Conservation (phyloP, 2,888 invertebrate species). For the Nysson spinosus region DNA sequence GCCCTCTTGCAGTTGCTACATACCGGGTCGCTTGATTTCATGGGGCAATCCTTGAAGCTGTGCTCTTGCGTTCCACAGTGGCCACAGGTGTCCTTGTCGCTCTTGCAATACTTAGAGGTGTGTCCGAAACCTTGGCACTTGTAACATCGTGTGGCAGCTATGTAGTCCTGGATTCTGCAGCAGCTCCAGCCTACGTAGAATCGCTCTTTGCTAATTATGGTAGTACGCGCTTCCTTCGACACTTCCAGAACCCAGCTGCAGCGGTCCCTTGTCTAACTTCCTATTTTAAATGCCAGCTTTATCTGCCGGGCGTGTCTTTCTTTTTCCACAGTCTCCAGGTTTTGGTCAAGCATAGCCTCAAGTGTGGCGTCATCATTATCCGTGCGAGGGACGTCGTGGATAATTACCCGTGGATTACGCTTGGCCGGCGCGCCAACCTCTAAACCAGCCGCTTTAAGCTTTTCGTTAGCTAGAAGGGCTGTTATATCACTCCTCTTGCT, state of each 20-base stretch:
- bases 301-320: not conserved
- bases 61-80: not conserved
- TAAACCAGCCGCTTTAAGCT: not conserved
- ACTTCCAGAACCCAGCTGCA: too few relatives aligned
- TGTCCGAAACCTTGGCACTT: not conserved
- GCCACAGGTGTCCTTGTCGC: not conserved
- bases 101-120: not conserved
- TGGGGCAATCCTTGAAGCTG: not conserved
- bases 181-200: not conserved
- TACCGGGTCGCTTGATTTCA: not conserved
- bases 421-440: not conserved
- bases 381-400: not conserved
- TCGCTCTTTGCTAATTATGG: too few relatives aligned
- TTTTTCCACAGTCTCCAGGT: not conserved
- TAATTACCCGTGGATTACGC: not conserved
- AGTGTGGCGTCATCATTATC: not conserved
- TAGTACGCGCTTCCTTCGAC: too few relatives aligned
- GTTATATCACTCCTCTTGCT: too few relatives aligned
- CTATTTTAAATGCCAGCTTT: not conserved
- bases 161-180: not conserved
- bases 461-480: too few relatives aligned
- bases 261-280: too few relatives aligned
- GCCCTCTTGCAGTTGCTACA: not conserved
- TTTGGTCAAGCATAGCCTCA: not conserved
- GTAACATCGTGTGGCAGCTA: not conserved